Conservation (phyloP, 1,140 invertebrate species). For the Drosophila malerkotliana region DNA sequence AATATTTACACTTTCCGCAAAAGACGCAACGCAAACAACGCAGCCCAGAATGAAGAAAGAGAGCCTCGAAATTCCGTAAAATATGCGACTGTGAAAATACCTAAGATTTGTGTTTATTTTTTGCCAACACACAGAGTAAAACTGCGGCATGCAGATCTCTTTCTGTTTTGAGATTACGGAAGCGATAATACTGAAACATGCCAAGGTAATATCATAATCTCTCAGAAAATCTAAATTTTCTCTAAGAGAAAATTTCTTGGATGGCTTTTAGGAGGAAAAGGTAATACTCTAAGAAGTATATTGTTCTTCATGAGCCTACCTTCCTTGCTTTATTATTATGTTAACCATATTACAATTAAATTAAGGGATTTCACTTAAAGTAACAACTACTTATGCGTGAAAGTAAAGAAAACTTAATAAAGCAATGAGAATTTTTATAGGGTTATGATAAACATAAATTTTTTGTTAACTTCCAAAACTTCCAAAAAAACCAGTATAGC, state of each 20-base stretch:
- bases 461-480: background rate
- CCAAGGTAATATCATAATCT: background rate
- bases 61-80: background rate
- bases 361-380: too few species aligned
- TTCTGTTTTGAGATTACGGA: background rate
- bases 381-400: too few species aligned
- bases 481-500: background rate
- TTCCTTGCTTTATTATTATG: too few species aligned
- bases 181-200: background rate
- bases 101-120: constrained; percentile 2
- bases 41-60: constrained; percentile 10
- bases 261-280: too few species aligned
- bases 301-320: too few species aligned
- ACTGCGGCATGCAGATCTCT: background rate
- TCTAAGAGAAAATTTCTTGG: background rate
- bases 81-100: background rate
- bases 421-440: too few species aligned
- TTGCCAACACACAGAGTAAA: background rate
- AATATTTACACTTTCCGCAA: constrained; percentile 79
- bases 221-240: background rate
- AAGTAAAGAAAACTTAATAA: too few species aligned
- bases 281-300: too few species aligned
- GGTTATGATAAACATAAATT: background rate
- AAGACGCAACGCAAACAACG: constrained; percentile 71
- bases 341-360: too few species aligned